Base-by-base conservation (phyloP, 2,888 invertebrate genomes). In the Eristalis arbustorum region DNA sequence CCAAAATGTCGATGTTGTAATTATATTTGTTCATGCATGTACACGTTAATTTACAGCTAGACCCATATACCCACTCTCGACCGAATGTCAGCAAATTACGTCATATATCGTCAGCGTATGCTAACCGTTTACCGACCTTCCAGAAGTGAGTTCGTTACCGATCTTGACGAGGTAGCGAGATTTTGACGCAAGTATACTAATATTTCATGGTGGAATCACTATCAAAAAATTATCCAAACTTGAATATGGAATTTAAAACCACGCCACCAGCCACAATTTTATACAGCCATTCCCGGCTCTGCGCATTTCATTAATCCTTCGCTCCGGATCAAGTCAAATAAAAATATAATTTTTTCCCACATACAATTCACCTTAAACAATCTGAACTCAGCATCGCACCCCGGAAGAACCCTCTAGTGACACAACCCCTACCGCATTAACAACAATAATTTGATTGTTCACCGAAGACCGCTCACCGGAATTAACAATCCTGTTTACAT, bases 381-480 rank as follows among this genome's bases (percentile, higher is more conserved):
- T 81, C 84, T 62, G 11, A 74, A 84, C 72, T 59, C 77, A 89
- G 89, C 90, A 88, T 34, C 40, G 66, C 63, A 66, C 22, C 75
- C 72, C 72, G 66, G 66, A 83, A 85, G 75, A 88, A 89, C 89
- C 89, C 84, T 89, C 85, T 68, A 57, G 75, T 67, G 76, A 42
- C 69, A 88, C 85, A 72, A 25, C 71, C 61, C 88, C 83, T 87
- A 59, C 69, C 89, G 88, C 88, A 91, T 91, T 91, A 91, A 91
- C 92, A 92, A 91, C 91, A 90, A 91, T 91, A 91, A 92, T 91
- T 91, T 91, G 91, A 91, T 91, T 91, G 91, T 92, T 91, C 90
- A 90, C 85, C 90, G 85, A 56, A 40, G 37, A 66, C 40, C 69
- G 71, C 76, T 74, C 81, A 79, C 72, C 67, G 68, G 91, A 91